These are phyloP conservation scores for Penelope pileata DNA, from an alignment of 2,113 vertebrate genomes.

Conservation along the genomic window DNA sequence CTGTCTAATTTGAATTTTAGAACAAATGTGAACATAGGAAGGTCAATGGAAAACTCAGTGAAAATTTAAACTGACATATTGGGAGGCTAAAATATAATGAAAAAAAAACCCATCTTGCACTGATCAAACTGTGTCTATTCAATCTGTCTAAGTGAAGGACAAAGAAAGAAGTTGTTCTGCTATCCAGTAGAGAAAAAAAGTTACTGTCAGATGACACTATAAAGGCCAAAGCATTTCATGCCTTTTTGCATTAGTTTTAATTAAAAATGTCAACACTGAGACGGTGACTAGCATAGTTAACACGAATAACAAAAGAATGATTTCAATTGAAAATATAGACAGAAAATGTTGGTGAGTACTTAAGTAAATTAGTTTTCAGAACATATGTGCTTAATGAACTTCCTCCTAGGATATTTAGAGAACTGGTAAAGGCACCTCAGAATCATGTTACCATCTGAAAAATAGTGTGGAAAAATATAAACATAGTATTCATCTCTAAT, in stretches of 20 bases:
- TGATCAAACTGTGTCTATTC: conserved; percentile 3
- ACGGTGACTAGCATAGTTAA: conserved; percentile 9
- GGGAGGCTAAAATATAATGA: not conserved
- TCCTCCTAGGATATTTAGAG: not conserved
- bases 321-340: conserved; percentile 17
- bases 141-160: not conserved
- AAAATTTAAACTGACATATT: not conserved
- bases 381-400: not conserved
- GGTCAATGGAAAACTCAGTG: not conserved
- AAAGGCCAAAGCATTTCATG: not conserved
- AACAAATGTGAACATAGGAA: not conserved
- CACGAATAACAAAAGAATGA: not conserved
- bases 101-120: not conserved
- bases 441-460: not conserved
- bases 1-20: not conserved
- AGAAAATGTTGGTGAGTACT: conserved; percentile 19
- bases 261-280: conserved; percentile 35
- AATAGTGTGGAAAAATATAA: not conserved
- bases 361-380: conserved; percentile 51
- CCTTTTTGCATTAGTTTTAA: conserved; percentile 30
- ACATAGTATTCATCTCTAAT: not conserved
- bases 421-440: not conserved
- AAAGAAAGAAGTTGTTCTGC: not conserved
- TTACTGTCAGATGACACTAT: not conserved
- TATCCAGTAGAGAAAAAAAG: not conserved